Base-by-base conservation (phyloP, 2,888 invertebrate species). In the Drosophila stalkeri region DNA sequence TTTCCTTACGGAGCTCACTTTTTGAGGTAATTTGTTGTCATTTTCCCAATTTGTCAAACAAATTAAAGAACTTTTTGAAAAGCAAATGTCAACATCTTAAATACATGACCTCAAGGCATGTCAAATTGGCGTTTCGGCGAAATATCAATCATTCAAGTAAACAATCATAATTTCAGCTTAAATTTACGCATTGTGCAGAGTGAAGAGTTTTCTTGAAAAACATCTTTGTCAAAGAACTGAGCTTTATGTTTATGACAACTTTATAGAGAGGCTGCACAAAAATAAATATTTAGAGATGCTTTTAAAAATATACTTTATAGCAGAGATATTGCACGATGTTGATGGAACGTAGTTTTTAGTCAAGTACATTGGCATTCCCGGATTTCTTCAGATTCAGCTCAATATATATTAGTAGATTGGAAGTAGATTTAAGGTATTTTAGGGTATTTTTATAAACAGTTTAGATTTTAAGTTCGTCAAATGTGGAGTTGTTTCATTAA, bases 81-180 rank as follows among this genome's bases (percentile, higher is more conserved):
- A 46, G 51, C 35, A 18, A 39, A 23, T 51, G 31, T 33, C 49
- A 51, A 51, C n/a, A 51, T 33, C 6, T 33, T 51, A 12, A 51
- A 12, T 18, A 11, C 18, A n/a, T 12, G 49, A n/a, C 31, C n/a
- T 33, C 33, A 18, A 31, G 11, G 12, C n/a, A 18, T 12, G 18
- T 3, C 56, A 49, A 20, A 35, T 35, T 33, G 12, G 11, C 11
- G 7, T n/a, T 27, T 44, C 52, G 20, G 18, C 1, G 18, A 54
- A 54, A 62, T 35, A 72, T 41, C 43, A 49, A 52, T 70, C 27
- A 69, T 33, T 75, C 44, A 62, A 75, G 52, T 69, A 56, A 27
- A 57, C 35, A 75, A 69, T 79, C 64, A 62, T 57, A 61, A 75
- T 64, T 65, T 72, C 16, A 37, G 18, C 49, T 35, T 33, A 39